Percentiles rank a stretch among this genome's conserved stretches.
phyloP scores from a whole-genome alignment of 2,888 invertebrate species.

The Rhagophthalmus giganteus region DNA sequence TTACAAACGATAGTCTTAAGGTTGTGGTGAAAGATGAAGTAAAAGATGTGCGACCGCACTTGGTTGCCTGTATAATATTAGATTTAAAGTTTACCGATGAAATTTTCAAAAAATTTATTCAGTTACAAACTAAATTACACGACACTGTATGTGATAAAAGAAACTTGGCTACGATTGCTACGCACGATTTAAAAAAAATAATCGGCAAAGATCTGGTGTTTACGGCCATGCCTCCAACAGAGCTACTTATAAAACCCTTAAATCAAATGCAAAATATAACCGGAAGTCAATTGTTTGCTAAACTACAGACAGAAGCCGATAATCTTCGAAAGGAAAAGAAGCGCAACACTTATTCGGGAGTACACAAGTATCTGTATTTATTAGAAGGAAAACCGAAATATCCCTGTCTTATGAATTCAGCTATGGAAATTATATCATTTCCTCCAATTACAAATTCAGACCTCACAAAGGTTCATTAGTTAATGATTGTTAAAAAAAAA shows the following conservation, averaged over 20 bases:
- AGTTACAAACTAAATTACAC: conserved; percentile 76
- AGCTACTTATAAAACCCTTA: conserved; percentile 70
- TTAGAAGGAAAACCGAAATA: conserved; percentile 74
- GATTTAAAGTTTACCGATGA: conserved; percentile 65
- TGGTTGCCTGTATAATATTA: conserved; percentile 72
- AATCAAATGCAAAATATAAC: conserved; percentile 63
- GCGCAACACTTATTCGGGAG: conserved; percentile 77
- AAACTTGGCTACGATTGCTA: conserved; percentile 78
- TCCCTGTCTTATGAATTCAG: conserved; percentile 70
- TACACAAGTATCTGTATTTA: conserved; percentile 81
- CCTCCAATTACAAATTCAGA: conserved; percentile 88
- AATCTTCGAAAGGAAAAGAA: conserved; percentile 81
- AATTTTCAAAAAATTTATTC: conserved; percentile 72
- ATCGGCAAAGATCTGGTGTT: conserved; percentile 64
- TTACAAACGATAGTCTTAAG: conserved; percentile 33
- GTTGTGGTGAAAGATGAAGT: conserved; percentile 50
- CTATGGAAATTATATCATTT: conserved; percentile 74
- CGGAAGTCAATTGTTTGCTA: conserved; percentile 69
- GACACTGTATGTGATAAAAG: conserved; percentile 77
- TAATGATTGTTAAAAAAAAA: too few species aligned
- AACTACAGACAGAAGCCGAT: conserved; percentile 76
- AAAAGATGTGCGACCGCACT: conserved; percentile 66
- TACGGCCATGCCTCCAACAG: conserved; percentile 67
- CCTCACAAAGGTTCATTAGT: conserved; percentile 76
- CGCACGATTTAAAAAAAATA: conserved; percentile 74